Conservation (phyloP, 2,113 vertebrate genomes). For the Phalacrocorax aristotelis region DNA sequence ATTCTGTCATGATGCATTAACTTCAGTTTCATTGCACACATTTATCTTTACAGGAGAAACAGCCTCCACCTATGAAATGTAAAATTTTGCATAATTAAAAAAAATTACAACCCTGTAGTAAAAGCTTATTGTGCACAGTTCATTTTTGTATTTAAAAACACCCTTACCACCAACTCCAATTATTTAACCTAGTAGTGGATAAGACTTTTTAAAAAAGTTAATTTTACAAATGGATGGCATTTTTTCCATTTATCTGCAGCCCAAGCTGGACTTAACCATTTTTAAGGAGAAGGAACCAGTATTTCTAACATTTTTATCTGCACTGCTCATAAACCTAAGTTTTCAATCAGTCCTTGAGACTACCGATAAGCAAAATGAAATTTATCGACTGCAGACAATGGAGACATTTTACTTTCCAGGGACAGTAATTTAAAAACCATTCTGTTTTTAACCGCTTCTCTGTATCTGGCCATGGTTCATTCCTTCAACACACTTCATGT, state of each 20-base stretch:
- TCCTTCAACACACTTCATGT: conserved; percentile 28
- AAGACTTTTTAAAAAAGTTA: not conserved
- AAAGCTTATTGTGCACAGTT: not conserved
- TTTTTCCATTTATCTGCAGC: conserved; percentile 3
- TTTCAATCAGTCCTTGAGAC: conserved; percentile 4
- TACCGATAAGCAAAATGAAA: conserved; percentile 35
- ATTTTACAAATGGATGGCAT: not conserved
- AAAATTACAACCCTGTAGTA: not conserved
- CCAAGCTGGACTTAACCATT: not conserved
- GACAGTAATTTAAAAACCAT: conserved; percentile 28
- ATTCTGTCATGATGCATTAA: not conserved
- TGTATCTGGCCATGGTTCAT: not conserved
- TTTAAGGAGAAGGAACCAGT: not conserved
- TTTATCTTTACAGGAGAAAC: not conserved
- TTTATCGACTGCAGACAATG: conserved; percentile 11
- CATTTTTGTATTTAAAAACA: conserved; percentile 40
- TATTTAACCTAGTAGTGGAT: conserved; percentile 3
- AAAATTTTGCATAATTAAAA: not conserved
- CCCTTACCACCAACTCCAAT: not conserved
- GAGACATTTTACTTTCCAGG: conserved; percentile 31
- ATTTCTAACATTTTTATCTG: not conserved
- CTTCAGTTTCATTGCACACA: not conserved
- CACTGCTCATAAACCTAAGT: not conserved
- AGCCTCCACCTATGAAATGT: not conserved
- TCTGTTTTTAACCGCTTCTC: conserved; percentile 8